Evolutionary conservation across 2,888 invertebrate genomes (phyloP), one percentile per base, ranked within the genome.

Genomic region (Folsomia candida): DNA sequence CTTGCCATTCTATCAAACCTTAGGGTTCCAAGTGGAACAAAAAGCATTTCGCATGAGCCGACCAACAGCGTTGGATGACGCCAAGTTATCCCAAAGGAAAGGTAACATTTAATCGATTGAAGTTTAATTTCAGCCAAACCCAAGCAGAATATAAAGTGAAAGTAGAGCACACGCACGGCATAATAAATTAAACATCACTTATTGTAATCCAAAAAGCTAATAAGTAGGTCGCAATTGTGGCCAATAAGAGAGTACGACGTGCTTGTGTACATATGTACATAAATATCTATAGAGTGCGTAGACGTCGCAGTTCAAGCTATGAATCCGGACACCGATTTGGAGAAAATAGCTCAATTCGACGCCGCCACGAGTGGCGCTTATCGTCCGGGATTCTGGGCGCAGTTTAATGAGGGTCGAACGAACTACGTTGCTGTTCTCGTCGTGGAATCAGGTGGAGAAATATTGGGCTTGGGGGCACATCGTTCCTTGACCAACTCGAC

Each of bases 381-480:
- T 54, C 54, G 54, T 54, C 54, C 54, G 4, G 54, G 54, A 54
- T 54, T 54, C n/a, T 54, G 54, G 54, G n/a, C 4, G 6, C 54
- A 20, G 6, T 54, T 54, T 54, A 18, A 18, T 11, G 47, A 47
- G 9, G 47, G 47, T 11, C 47, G 18, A 47, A 6, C 54, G 14
- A 37, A 37, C 6, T 37, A 4, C 14, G 37, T 14, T 14, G 37
- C 14, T 14, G 14, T 37, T 14, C 37, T 37, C 6, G 37, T 37
- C 14, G 6, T 37, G 4, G 4, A 4, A 9, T 14, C 37, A 37
- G 14, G 37, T 37, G 37, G 22, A 54, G 22, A 54, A 54, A 54
- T 54, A 20, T 6, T 54, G 6, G 54, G 54, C 6, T 6, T 54
- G 6, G 54, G 54, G 6, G 54, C 54, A 6, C 6, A 14, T 54